These are phyloP conservation scores for Acanthosepion pharaonis DNA, from an alignment of 2,888 invertebrate species.

Conservation along the genomic window DNA sequence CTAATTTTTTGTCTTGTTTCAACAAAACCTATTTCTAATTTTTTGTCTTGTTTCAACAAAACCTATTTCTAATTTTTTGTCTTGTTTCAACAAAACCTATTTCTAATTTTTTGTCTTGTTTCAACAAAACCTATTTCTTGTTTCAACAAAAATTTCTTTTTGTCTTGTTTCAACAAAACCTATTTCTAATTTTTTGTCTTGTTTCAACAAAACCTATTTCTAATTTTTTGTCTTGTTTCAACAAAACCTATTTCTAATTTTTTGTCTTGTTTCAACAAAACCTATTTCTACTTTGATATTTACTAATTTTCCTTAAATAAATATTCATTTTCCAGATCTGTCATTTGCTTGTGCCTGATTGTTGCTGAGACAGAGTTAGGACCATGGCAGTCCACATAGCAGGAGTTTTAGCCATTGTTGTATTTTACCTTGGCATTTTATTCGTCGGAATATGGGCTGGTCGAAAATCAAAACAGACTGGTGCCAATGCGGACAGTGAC, in stretches of 20 bases:
- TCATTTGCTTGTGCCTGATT: background rate
- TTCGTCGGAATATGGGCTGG: slow-evolving; percentile 98
- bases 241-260: background rate
- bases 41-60: background rate
- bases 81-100: background rate
- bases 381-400: slow-evolving; percentile 80
- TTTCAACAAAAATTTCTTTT: too few relatives aligned
- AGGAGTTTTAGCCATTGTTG: slow-evolving; percentile 92
- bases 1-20: background rate
- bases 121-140: background rate
- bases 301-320: background rate
- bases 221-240: background rate
- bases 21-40: background rate
- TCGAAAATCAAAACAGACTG: slow-evolving; percentile 83
- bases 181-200: background rate
- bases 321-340: slow-evolving; percentile 37
- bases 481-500: slow-evolving; percentile 79
- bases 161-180: background rate
- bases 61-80: background rate
- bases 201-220: background rate
- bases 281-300: background rate
- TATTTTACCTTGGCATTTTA: slow-evolving; percentile 96
- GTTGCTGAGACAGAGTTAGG: background rate
- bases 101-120: background rate
- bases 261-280: background rate